Percentiles rank a stretch among this genome's conserved stretches.
Conservation (phyloP, 2,113 vertebrate species). For the Cromileptes altivelis region DNA sequence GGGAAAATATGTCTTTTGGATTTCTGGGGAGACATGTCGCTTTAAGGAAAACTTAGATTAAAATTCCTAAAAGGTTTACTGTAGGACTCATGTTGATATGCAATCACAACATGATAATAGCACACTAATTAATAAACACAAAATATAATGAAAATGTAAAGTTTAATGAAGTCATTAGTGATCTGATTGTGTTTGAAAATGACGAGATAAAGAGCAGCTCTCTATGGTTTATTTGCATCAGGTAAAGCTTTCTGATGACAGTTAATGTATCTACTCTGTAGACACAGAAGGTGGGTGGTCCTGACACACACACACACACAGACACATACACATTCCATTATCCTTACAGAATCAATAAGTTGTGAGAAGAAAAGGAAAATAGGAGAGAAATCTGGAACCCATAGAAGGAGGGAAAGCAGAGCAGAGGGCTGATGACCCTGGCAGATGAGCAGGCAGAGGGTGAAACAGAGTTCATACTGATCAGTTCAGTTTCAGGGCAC, state of each 20-base stretch:
- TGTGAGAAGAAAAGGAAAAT: constrained; percentile 40
- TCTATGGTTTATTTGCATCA: constrained; percentile 7
- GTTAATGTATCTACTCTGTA: constrained; percentile 37
- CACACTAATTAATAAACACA: background rate
- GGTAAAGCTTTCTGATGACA: constrained; percentile 25
- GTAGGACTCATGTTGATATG: background rate
- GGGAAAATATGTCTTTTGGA: too few species aligned
- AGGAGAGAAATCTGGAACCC: constrained; percentile 63
- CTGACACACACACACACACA: constrained; percentile 10
- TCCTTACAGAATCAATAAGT: constrained; percentile 57
- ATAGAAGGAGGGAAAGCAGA: constrained; percentile 56
- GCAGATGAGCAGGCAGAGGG: constrained; percentile 70
- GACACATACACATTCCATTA: constrained; percentile 29
- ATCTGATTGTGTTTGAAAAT: background rate
- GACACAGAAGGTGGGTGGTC: constrained; percentile 44
- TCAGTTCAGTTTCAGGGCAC: constrained; percentile 69
- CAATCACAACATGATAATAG: background rate
- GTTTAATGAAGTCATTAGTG: background rate
- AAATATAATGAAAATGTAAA: background rate
- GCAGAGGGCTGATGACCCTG: constrained; percentile 62
- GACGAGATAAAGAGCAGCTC: background rate
- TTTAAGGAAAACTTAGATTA: background rate
- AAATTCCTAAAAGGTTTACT: background rate
- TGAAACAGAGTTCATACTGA: constrained; percentile 72
- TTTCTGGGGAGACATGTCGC: too few species aligned